Conservation (phyloP, 2,113 vertebrate species). For the Fregata magnificens region DNA sequence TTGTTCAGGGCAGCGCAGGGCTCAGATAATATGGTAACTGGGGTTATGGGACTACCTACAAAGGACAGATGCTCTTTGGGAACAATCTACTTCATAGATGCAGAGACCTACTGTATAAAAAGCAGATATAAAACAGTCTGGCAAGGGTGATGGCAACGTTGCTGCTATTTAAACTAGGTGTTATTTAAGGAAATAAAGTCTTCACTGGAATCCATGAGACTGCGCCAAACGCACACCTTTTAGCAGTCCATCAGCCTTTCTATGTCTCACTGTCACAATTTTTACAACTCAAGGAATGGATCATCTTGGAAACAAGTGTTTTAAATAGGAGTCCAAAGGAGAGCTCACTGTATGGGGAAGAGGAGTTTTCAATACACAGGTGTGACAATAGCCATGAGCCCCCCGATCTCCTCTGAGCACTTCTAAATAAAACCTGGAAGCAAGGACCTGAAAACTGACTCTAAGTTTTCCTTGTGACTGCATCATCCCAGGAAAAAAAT, state of each 20-base stretch:
- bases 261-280: not conserved
- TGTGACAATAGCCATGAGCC: not conserved
- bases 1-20: not conserved
- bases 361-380: not conserved
- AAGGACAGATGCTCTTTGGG: not conserved
- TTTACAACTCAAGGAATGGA: not conserved
- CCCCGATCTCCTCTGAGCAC: not conserved
- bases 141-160: not conserved
- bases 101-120: not conserved
- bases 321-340: not conserved
- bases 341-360: rapidly evolving
- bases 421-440: not conserved
- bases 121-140: not conserved
- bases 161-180: not conserved
- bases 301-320: not conserved
- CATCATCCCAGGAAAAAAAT: not conserved
- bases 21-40: not conserved
- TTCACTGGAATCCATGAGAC: not conserved
- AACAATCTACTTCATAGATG: no score
- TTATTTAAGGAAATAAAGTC: not conserved
- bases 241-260: not conserved
- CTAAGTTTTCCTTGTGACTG: not conserved
- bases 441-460: not conserved
- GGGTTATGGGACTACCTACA: not conserved
- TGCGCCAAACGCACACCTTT: not conserved